Conservation (phyloP, 2,113 vertebrate genomes). For the Erpornis zantholeuca region DNA sequence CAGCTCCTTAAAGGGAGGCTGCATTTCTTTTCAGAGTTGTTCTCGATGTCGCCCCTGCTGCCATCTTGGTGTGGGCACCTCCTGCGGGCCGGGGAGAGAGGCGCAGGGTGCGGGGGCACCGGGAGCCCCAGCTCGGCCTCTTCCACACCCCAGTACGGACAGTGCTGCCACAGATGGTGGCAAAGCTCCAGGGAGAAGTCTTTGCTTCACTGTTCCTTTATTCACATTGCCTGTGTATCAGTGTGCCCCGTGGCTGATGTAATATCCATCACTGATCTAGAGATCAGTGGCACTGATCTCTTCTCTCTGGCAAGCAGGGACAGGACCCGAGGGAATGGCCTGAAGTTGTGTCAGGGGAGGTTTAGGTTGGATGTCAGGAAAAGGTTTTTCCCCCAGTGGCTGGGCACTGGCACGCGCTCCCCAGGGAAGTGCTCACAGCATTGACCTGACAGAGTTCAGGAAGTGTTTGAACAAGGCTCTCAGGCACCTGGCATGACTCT, state of each 20-base stretch:
- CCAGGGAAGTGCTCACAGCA: fast-evolving
- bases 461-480: not conserved
- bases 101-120: fast-evolving
- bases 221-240: fast-evolving
- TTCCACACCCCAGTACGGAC: not conserved
- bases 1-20: fast-evolving
- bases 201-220: not conserved
- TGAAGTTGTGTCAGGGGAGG: not conserved
- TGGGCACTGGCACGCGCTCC: not conserved
- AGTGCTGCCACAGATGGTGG: not conserved
- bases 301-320: not conserved
- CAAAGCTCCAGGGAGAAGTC: not conserved
- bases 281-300: not conserved
- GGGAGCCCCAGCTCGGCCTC: not conserved
- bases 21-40: not conserved
- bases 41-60: not conserved
- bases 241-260: not conserved
- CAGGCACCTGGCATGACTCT: fast-evolving
- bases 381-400: fast-evolving
- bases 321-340: not conserved
- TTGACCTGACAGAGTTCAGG: not conserved
- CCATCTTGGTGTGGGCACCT: not conserved
- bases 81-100: not conserved
- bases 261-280: not conserved
- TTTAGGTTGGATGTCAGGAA: not conserved